phyloP scores from a whole-genome alignment of 2,888 invertebrate genomes.

The Anorthoa munda region DNA sequence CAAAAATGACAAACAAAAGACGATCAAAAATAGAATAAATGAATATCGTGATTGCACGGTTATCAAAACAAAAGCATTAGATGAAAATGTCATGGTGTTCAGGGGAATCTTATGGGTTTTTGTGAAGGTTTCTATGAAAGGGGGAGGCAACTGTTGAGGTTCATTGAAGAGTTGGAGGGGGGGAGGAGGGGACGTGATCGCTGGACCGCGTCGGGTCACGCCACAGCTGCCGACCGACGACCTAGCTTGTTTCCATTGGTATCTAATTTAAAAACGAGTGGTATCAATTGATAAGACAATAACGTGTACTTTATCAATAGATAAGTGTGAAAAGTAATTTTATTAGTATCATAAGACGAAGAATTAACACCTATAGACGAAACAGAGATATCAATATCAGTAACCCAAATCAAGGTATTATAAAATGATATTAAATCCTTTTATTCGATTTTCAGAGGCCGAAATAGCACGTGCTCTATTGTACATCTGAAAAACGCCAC shows the following conservation, averaged over 20 bases:
- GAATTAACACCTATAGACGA: no score
- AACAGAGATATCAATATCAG: no score
- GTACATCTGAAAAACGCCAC: conserved; percentile 3
- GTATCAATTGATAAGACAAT: neutral
- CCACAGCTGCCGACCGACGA: conserved; percentile 74
- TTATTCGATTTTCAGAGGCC: no score
- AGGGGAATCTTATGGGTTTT: conserved; percentile 65
- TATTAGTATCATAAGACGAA: neutral
- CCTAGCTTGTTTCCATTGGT: conserved; percentile 73
- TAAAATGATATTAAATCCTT: no score
- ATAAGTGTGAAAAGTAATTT: neutral
- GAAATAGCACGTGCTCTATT: neutral
- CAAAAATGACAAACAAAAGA: conserved; percentile 51
- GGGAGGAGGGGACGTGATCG: conserved; percentile 76
- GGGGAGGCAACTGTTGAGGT: conserved; percentile 71
- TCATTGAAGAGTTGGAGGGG: conserved; percentile 78
- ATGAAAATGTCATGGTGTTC: conserved; percentile 63
- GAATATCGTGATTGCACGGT: conserved; percentile 84
- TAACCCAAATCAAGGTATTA: no score
- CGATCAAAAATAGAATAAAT: conserved; percentile 28
- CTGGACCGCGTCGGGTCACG: conserved; percentile 84
- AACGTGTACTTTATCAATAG: neutral
- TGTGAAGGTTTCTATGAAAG: conserved; percentile 66
- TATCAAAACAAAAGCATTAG: conserved; percentile 72
- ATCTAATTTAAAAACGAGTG: conserved; percentile 42